A percentile compares a stretch with the other conserved stretches of the same genome.
phyloP scores from a whole-genome alignment of 2,113 vertebrate species.

The Chaetorhynchus papuensis region DNA sequence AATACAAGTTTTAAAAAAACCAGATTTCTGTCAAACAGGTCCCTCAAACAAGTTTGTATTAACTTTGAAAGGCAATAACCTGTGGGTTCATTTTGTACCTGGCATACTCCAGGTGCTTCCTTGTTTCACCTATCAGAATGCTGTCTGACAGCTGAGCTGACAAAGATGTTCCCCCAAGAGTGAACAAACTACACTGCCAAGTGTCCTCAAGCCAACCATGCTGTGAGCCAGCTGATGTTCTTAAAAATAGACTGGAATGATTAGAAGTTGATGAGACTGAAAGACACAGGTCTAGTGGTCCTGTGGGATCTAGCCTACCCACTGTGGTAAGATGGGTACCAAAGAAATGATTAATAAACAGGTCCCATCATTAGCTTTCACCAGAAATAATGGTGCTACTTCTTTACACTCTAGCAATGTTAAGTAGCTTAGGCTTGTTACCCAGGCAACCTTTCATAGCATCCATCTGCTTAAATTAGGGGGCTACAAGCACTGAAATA shows the following conservation, averaged over 20 bases:
- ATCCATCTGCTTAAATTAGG: slow-evolving; percentile 6
- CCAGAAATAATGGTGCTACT: neutral
- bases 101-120: neutral
- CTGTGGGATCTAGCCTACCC: neutral
- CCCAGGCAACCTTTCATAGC: neutral
- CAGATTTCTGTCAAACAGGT: neutral
- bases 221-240: neutral
- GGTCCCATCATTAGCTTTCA: neutral
- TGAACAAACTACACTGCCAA: neutral
- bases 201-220: accelerated
- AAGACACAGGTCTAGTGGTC: neutral
- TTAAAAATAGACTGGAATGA: neutral
- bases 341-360: neutral
- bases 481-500: neutral
- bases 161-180: neutral
- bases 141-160: neutral
- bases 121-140: neutral
- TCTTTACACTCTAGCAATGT: neutral
- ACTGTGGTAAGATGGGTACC: neutral
- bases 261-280: neutral
- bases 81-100: neutral
- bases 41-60: neutral
- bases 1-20: neutral
- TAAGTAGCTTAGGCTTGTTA: neutral
- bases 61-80: neutral